These are phyloP conservation scores for Patagioenas fasciata DNA, from an alignment of 2,113 vertebrate species.

Conservation along the genomic window DNA sequence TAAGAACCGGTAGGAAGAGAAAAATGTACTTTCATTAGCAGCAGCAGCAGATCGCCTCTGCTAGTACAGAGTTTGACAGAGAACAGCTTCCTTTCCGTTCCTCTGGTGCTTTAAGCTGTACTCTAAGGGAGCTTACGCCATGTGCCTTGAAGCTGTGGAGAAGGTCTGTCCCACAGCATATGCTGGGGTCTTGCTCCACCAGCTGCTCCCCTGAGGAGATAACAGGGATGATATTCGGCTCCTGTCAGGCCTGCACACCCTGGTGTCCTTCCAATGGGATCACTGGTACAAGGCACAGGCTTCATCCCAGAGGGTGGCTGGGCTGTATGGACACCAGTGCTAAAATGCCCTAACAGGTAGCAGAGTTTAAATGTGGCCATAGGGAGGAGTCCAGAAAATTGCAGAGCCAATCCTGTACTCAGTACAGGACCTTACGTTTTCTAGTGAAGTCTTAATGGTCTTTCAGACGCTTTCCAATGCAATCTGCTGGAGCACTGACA, in stretches of 20 bases:
- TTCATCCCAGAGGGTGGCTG: background rate
- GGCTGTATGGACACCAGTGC: background rate
- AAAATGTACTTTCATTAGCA: background rate
- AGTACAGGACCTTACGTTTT: background rate
- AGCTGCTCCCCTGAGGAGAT: background rate
- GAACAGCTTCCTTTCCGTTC: background rate
- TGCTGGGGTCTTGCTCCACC: accelerated
- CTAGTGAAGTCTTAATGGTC: background rate
- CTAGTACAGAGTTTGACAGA: accelerated
- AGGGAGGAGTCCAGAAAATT: background rate
- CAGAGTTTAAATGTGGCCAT: background rate
- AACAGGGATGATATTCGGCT: accelerated
- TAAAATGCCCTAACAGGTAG: background rate
- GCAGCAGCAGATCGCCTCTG: background rate
- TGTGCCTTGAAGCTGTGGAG: background rate
- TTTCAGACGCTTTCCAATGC: background rate
- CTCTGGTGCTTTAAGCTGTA: background rate
- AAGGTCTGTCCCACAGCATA: background rate
- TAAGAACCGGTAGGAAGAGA: background rate
- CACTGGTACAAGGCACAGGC: background rate
- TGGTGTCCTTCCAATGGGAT: background rate
- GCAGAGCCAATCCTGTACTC: background rate
- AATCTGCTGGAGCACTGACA: background rate
- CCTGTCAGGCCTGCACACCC: background rate
- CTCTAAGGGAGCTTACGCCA: accelerated